Evolutionary conservation across 2,797 vertebrate genomes (phyloP).

Genomic region (Spinus olivaceus): DNA sequence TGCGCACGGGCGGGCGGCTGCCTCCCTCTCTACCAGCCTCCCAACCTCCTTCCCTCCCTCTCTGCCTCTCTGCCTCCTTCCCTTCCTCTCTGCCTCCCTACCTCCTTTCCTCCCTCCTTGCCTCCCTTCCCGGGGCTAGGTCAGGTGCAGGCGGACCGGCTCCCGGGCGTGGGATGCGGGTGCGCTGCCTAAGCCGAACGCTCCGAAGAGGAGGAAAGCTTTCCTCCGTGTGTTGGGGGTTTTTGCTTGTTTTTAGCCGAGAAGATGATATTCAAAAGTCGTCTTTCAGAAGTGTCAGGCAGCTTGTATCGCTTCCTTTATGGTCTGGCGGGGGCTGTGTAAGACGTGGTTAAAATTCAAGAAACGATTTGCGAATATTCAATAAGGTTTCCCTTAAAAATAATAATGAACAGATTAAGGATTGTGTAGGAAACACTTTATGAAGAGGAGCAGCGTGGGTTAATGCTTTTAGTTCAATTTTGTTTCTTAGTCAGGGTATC

Average conservation of each 20-base stretch:
- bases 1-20: not conserved
- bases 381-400: not conserved
- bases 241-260: not conserved
- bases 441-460: not conserved
- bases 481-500: not conserved
- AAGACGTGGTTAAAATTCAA: not conserved
- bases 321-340: not conserved
- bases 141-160: not conserved
- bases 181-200: not conserved
- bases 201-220: not conserved
- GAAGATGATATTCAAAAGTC: not conserved
- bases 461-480: not conserved
- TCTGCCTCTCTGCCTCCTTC: not conserved
- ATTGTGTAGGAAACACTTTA: not conserved
- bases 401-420: not conserved
- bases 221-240: rapidly evolving
- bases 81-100: rapidly evolving
- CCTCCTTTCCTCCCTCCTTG: not conserved
- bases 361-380: not conserved
- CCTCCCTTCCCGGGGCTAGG: not conserved
- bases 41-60: not conserved
- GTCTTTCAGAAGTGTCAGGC: not conserved
- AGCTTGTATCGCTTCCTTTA: not conserved
- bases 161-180: not conserved
- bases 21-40: not conserved